Base-by-base conservation (phyloP, 2,113 vertebrate genomes). In the Myodes glareolus region DNA sequence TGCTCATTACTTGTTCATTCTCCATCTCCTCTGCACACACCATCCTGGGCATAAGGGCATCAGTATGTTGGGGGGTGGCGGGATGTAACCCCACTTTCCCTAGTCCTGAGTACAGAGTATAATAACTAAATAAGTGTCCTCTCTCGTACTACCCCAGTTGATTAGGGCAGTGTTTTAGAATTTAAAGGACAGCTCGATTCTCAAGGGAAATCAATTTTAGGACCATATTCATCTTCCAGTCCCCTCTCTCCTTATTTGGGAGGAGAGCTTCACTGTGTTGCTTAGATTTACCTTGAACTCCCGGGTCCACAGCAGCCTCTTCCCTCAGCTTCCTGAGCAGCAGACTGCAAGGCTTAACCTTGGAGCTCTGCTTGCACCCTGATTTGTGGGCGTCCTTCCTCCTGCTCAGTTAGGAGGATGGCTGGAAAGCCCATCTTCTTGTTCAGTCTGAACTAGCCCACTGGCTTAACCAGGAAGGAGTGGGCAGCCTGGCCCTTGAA, bases 61-160 rank as follows among this genome's bases (percentile, higher is more conserved):
- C 39, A 42, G 7, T 3, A 8, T 5, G 1, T 12, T 7, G 1
- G 11, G 72, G 4, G 12, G 50, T 3, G 25, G 1, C 19, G 4
- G 1, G 58, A 58, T 63, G 47, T 85, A 3, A 5, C 23, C 9
- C 31, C 14, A 27, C 72, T 89, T 65, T 76, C 45, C 25, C 65
- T 25, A 58, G 68, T 52, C 16, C n/a, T 4, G 13, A 75, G 5
- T 25, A 29, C 11, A 76, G 52, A 25, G 8, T 70, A 27, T 80
- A 36, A 61, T 55, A 52, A 27, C 12, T 52, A n/a, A 50, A 11
- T 6, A 16, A 65, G 63, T 11, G 5, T 47, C 29, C 42, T 36
- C 10, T 67, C 39, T 36, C 5, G 5, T 21, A 31, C 29, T 7
- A 13, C 63, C 31, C 27, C 27, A 45, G 19, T 39, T 61, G n/a